Conservation (phyloP, 2,888 invertebrate species). For the Ormyrus nitidulus region DNA sequence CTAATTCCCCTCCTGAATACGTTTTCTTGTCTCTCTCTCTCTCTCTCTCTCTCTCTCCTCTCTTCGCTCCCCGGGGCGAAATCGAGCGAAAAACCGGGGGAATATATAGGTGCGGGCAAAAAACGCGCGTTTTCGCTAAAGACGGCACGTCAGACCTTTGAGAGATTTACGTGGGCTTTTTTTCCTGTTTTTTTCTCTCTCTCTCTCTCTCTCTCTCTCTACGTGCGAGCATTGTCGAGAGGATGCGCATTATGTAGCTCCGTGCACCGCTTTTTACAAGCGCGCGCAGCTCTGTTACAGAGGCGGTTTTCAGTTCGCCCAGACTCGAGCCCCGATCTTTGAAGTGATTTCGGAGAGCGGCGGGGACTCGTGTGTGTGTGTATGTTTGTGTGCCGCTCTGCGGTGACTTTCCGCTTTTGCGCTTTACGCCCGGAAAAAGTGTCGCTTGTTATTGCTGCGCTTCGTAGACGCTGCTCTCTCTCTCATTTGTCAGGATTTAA, state of each 20-base stretch:
- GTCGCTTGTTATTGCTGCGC: not conserved
- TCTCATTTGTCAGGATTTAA: not conserved
- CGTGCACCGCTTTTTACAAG: slow-evolving; percentile 35
- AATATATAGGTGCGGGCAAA: not conserved
- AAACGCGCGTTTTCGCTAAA: not conserved
- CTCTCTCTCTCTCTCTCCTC: not conserved
- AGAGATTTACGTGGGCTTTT: slow-evolving; percentile 40
- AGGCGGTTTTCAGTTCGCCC: not conserved
- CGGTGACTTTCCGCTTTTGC: slow-evolving; percentile 11
- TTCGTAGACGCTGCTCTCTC: not conserved
- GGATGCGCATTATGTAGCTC: slow-evolving; percentile 1
- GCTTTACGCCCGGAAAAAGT: not conserved
- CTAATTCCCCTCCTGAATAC: slow-evolving; percentile 49
- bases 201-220: slow-evolving; percentile 5
- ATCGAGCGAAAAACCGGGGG: slow-evolving; percentile 21
- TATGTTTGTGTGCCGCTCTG: not conserved
- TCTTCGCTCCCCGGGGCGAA: slow-evolving; percentile 26
- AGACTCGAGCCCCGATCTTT: slow-evolving; percentile 1
- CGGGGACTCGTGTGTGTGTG: not conserved
- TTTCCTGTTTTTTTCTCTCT: not conserved
- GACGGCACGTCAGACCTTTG: slow-evolving; percentile 37
- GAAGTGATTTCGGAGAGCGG: slow-evolving; percentile 4
- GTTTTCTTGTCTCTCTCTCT: slow-evolving; percentile 21
- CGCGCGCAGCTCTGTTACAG: not conserved
- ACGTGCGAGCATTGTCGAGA: slow-evolving; percentile 5